Conservation (phyloP, 2,113 vertebrate species). For the Zapornia atra region DNA sequence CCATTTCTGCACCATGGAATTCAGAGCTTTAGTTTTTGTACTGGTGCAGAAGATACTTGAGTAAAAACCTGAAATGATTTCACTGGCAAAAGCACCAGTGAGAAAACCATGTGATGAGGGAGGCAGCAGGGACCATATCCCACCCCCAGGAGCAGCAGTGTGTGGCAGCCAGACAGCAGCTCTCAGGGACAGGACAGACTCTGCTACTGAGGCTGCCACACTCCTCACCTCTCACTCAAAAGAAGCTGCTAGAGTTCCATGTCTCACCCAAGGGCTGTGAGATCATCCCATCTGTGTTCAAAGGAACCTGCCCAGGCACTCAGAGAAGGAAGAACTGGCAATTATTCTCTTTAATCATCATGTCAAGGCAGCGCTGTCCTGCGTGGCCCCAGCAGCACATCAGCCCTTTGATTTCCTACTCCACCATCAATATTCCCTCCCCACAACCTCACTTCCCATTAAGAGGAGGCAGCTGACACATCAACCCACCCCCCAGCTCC, state of each 20-base stretch:
- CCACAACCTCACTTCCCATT: not conserved
- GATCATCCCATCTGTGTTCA: not conserved
- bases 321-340: not conserved
- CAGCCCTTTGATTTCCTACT: not conserved
- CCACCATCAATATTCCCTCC: not conserved
- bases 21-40: not conserved
- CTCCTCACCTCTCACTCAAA: not conserved
- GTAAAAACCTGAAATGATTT: not conserved
- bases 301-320: not conserved
- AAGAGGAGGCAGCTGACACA: not conserved
- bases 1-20: not conserved
- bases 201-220: not conserved
- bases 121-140: not conserved
- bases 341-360: conserved; percentile 2
- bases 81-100: not conserved
- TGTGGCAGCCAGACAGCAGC: not conserved
- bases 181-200: not conserved
- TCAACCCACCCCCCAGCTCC: not conserved
- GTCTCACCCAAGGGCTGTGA: not conserved
- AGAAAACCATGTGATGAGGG: not conserved
- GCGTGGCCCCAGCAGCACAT: not conserved
- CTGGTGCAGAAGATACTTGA: not conserved
- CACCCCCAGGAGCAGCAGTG: not conserved
- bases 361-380: not conserved
- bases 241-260: not conserved